phyloP scores from a whole-genome alignment of 2,888 invertebrate species.

The Perizoma flavofasciatum region DNA sequence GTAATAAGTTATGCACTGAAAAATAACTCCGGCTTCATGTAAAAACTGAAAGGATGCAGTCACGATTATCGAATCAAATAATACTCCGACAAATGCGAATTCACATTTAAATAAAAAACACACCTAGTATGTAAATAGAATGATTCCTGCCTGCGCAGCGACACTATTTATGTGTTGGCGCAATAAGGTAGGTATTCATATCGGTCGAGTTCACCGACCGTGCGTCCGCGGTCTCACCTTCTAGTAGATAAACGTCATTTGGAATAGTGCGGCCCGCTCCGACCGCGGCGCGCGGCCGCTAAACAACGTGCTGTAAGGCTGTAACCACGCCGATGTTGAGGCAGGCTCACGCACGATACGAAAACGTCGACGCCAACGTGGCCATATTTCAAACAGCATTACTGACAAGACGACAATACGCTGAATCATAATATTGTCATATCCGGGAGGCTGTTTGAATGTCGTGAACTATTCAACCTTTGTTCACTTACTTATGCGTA shows the following conservation, averaged over 20 bases:
- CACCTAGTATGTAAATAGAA: constrained; percentile 31
- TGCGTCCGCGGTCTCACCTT: constrained; percentile 76
- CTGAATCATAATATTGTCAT: constrained; percentile 12
- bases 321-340: constrained; percentile 58
- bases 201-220: constrained; percentile 73
- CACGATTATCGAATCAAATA: background rate
- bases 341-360: constrained; percentile 45
- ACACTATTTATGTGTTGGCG: constrained; percentile 51
- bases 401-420: background rate
- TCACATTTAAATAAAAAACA: constrained; percentile 12
- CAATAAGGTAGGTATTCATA: constrained; percentile 66
- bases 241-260: constrained; percentile 75
- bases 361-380: too few species aligned
- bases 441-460: constrained; percentile 5
- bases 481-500: background rate
- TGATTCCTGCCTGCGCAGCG: constrained; percentile 55
- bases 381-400: background rate
- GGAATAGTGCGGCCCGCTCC: constrained; percentile 52
- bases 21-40: background rate
- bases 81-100: background rate
- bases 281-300: constrained; percentile 38
- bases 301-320: constrained; percentile 52
- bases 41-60: background rate
- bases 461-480: background rate
- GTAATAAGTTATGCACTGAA: background rate